These are phyloP conservation scores for Scytalopus superciliaris DNA, from an alignment of 2,113 vertebrate genomes.

Conservation along the genomic window DNA sequence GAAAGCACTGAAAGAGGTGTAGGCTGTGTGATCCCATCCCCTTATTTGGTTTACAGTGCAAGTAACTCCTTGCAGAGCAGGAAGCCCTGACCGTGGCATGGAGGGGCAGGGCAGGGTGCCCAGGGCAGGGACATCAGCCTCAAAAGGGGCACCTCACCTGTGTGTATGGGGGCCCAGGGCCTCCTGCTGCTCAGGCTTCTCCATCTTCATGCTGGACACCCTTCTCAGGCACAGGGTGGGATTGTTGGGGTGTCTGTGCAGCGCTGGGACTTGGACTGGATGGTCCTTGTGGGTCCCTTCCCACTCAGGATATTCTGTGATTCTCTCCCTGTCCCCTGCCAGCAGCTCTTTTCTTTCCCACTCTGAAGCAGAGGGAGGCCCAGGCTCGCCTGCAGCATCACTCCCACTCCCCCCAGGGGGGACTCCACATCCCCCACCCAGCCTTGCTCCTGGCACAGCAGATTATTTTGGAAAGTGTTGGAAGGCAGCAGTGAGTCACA, in stretches of 20 bases:
- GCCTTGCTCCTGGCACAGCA: not conserved
- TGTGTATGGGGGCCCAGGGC: fast-evolving
- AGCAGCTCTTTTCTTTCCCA: not conserved
- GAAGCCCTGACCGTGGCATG: fast-evolving
- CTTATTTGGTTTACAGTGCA: fast-evolving
- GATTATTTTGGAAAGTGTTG: slow-evolving; percentile 22
- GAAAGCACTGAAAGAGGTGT: not conserved
- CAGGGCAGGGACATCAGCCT: fast-evolving
- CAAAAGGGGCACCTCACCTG: fast-evolving
- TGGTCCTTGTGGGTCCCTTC: not conserved
- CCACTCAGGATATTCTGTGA: not conserved
- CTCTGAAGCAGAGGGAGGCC: not conserved
- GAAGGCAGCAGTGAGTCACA: slow-evolving; percentile 58
- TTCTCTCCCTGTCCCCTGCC: not conserved
- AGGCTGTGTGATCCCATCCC: fast-evolving
- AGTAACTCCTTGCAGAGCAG: not conserved
- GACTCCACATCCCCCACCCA: fast-evolving
- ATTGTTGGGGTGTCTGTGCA: not conserved
- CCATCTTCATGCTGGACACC: fast-evolving
- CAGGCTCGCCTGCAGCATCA: not conserved
- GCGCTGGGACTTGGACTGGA: not conserved
- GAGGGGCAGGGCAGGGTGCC: not conserved
- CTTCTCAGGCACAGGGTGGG: not conserved
- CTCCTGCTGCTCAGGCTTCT: not conserved
- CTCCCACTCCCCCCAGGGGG: not conserved